Base-by-base conservation (phyloP, 1,140 invertebrate species). In the Cecropterus lyciades region DNA sequence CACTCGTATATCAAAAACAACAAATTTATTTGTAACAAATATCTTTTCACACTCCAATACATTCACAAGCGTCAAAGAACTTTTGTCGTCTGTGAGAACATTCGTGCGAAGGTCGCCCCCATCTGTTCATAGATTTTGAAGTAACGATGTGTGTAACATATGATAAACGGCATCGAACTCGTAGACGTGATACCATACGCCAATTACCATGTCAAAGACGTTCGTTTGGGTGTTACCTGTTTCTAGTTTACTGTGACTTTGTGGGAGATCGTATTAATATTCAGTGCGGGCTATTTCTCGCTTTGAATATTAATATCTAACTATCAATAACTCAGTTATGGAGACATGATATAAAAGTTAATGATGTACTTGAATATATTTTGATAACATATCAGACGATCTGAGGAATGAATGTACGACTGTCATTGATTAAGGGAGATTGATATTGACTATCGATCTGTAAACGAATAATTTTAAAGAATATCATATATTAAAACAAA, bases 141-240 rank as follows among this genome's bases (percentile, higher is more conserved):
- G 37, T 13, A 11, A n/a, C 37, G 37, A 11, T 11, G 13, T 43
- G 40, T 43, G 40, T 14, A 14, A 13, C 37, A 11, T 40, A 40
- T 43, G 40, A 43, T 43, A 14, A 14, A 43, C 13, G 2, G 13
- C 1, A 43, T 43, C 13, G 40, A 14, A 43, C 40, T 43, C 5
- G 40, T 43, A 14, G n/a, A 43, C 13, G n/a, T 14, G 13, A 3
- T n/a, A 1, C 40, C 13, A 37, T 30, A 30, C 27, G 27, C 33
- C 9, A 37, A 57, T 57, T 57, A 57, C 42, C 53, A 57, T 57
- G 42, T 57, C 53, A 57, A 57, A 57, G 53, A 3, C 24, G 40
- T 5, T 3, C 20, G 27, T 17, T 43, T 43, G 45, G 6, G 3
- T 45, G 3, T 45, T 27, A 43, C 17, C 52, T 24, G 17, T 8